Base-by-base conservation (phyloP, 1,140 invertebrate species). In the Alviniconcha marisindica region DNA sequence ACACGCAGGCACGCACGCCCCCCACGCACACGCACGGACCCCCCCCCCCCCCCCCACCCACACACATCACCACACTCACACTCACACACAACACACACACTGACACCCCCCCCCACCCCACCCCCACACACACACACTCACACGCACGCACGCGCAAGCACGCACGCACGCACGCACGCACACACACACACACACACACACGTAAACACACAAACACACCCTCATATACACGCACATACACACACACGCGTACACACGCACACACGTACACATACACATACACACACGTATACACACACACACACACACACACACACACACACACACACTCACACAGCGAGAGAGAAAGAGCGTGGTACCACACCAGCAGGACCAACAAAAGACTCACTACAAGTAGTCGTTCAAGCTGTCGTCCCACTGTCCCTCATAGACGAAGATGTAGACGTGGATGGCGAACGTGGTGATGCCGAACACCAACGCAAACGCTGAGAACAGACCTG, bases 311-410 rank as follows among this genome's bases (percentile, higher is more conserved):
- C 33, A 18, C 69, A 71, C 36, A 40, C 18, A 76, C n/a, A 48
- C 80, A 73, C 18, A 48, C 33, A 54, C 38, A 40, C 38, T 15
- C 40, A n/a, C 28, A 33, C 38, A 63, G 2, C 36, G 2, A 81
- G 56, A 81, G 15, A 38, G 38, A 18, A 0, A 81, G 1, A 4
- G 21, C 28, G 38, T 42, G 5, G 5, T 18, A 48, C 5, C 44
- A 48, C 63, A 69, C 63, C 63, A 69, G 5, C 24, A 10, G n/a
- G n/a, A 24, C 33, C 7, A 69, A 5, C 5, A 69, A 69, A 51
- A 36, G 1, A 95, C 96, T 96, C 94, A 98, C 97, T 97, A 95
- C 88, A 97, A 95, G 90, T 95, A 97, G 85, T 95, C 93, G 88
- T 95, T 94, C 33, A 97, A 95, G 83, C 96, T 96, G 63, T 95